Evolutionary conservation across 1,140 invertebrate species (phyloP).

Genomic region (Caenorhabditis latens): DNA sequence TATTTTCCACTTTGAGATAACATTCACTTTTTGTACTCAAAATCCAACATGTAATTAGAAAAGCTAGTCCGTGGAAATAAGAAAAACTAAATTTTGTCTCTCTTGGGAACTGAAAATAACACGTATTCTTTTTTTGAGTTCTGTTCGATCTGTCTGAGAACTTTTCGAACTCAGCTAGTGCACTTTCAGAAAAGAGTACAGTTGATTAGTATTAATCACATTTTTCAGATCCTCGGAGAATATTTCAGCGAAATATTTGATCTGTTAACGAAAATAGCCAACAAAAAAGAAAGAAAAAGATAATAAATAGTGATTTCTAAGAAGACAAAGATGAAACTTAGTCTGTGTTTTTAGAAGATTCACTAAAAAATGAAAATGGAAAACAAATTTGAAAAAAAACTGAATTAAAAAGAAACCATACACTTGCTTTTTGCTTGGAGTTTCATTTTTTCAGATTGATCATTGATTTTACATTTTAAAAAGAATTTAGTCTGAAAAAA

Average conservation of each 20-base stretch:
- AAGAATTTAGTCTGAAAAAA: neutral
- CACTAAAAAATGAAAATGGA: neutral
- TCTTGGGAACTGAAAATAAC: too few relatives aligned
- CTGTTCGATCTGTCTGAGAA: too few relatives aligned
- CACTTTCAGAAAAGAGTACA: too few relatives aligned
- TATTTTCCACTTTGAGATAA: neutral
- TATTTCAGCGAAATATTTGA: neutral
- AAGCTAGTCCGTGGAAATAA: too few relatives aligned
- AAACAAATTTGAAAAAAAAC: neutral
- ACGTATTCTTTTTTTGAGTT: too few relatives aligned
- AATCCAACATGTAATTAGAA: neutral
- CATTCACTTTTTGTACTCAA: neutral
- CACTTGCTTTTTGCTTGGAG: neutral
- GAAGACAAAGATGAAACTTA: conserved; percentile 18
- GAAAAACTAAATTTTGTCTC: too few relatives aligned
- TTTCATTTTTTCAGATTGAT: too few relatives aligned
- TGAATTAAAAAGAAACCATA: neutral
- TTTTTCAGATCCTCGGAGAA: too few relatives aligned
- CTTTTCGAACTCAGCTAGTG: too few relatives aligned
- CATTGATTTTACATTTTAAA: neutral
- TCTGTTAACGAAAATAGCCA: neutral
- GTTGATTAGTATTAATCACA: too few relatives aligned
- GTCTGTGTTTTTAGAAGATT: neutral
- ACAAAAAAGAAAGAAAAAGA: neutral
- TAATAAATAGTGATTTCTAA: neutral